Conservation (phyloP, 2,888 invertebrate genomes). For the Cryptocheilus praepositus region DNA sequence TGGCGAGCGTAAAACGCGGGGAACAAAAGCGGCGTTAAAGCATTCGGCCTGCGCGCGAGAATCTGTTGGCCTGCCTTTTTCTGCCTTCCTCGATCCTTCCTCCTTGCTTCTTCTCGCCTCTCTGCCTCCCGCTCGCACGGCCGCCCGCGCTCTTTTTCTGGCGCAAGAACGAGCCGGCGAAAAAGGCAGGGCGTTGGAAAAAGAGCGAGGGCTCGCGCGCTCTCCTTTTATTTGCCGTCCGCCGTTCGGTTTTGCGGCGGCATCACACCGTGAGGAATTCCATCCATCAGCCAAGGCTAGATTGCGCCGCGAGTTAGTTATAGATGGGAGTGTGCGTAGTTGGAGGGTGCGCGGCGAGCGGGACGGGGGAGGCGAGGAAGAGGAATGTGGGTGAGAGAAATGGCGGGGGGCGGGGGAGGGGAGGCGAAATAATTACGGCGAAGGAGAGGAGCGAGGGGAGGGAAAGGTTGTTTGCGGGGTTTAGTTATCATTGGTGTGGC, state of each 20-base stretch:
- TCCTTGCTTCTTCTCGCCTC: neutral
- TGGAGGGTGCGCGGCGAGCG: conserved; percentile 26
- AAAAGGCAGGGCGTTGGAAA: no score
- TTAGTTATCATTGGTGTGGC: no score
- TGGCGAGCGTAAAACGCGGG: neutral
- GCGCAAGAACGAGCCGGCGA: no score
- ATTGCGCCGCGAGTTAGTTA: conserved; percentile 38
- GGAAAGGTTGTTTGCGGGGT: no score
- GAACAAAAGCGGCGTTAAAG: conserved; percentile 57
- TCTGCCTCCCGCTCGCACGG: neutral
- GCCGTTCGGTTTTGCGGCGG: conserved; percentile 48
- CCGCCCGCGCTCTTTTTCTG: no score
- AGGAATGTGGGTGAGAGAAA: conserved; percentile 1
- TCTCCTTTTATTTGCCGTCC: conserved; percentile 25
- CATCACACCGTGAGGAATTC: conserved; percentile 48
- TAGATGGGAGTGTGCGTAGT: conserved; percentile 20
- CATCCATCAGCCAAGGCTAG: conserved; percentile 50
- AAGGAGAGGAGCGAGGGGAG: no score
- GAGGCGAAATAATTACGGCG: neutral
- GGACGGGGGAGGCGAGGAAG: conserved; percentile 11
- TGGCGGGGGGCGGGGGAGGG: no score
- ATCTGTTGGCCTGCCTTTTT: conserved; percentile 1
- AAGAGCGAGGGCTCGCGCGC: neutral
- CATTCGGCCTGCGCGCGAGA: conserved; percentile 47
- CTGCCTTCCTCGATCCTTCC: neutral